Evolutionary conservation across 1,140 invertebrate species (phyloP), one percentile per base, ranked within the genome.

Genomic region (Ceratosolen fusciceps): DNA sequence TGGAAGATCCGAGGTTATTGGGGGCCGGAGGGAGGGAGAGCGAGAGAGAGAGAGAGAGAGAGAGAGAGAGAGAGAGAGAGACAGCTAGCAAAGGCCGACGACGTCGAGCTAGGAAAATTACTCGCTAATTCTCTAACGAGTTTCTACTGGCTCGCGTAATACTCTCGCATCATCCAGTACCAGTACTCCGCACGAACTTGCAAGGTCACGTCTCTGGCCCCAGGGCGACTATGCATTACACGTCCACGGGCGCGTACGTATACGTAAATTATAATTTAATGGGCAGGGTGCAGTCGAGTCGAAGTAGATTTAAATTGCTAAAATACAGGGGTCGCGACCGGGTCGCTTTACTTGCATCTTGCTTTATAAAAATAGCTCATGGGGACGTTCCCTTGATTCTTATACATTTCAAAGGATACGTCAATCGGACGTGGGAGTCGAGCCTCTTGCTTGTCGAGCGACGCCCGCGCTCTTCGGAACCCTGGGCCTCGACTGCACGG

Each of bases 71-170:
- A 52, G 54, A 56, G 43, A 72, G 49, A 58, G 56, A 24, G 10
- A 10, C 49, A 62, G 73, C 43, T 72, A 29, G 72, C 26, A 62
- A 29, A 62, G 54, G 52, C 10, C 60, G 58, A 70, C 74, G 72
- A 31, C 39, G 68, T 70, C 52, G 75, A 81, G 72, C 52, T 68
- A 80, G 76, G 81, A 82, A 79, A 80, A 79, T 83, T 80, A 82
- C 78, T 83, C 80, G 81, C 80, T 84, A 84, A 84, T 84, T 82
- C 77, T 81, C 80, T 68, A 71, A 71, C 67, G 72, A 78, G 68
- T 78, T 78, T 71, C 49, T 37, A 31, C 52, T 68, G 37, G 39
- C 65, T 37, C 4, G 49, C 65, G 43, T 78, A 78, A 73, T 80
- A 39, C 79, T 74, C 60, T 74, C 10, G 31, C 60, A 68, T 68